Evolutionary conservation across 2,888 invertebrate species (phyloP), one percentile per base, ranked within the genome.

Genomic region (Hirtodrosophila trivittata): DNA sequence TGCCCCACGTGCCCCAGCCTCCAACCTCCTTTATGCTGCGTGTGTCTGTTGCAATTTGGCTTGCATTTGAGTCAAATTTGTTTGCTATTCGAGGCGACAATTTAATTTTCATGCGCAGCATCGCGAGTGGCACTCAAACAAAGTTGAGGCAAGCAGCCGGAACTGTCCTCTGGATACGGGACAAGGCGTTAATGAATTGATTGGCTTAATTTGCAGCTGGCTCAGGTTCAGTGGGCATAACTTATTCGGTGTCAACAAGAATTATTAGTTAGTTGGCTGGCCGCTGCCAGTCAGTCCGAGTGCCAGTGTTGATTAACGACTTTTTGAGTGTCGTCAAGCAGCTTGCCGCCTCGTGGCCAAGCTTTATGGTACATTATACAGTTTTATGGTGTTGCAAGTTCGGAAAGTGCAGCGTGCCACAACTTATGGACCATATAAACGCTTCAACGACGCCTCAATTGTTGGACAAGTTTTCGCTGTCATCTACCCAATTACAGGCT

Each of bases 401-500:
- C 60, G 63, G 55, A 62, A 62, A 85, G 63, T 82, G 76, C 69
- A 78, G 71, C 33, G 37, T 47, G 41, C 37, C 28, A 13, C 54
- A 77, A 70, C 86, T 80, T 83, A 76, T 80, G 74, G 66, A 66
- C 86, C 86, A 77, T 80, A 86, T 83, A 80, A 81, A 49, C 55
- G 57, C 57, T 56, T 32, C 39, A 7, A 30, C 60, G 45, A 54
- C 33, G 18, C 18, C 5, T 21, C 60, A 45, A 60, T 52, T 58
- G 59, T 56, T 59, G 51, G 47, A 33, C 55, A 77, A 75, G 55
- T 82, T 82, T 65, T 82, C 49, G 57, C 82, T 70, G 68, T 66
- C 77, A 75, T 66, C 70, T 66, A 64, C 73, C 75, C 85, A 85
- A 86, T 86, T 82, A 82, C 78, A 32, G 56, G 63, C 71, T 70